Percentiles rank a stretch among this genome's conserved stretches.
These are phyloP conservation scores for Anticlea derivata DNA, from an alignment of 2,888 invertebrate genomes.

Conservation along the genomic window DNA sequence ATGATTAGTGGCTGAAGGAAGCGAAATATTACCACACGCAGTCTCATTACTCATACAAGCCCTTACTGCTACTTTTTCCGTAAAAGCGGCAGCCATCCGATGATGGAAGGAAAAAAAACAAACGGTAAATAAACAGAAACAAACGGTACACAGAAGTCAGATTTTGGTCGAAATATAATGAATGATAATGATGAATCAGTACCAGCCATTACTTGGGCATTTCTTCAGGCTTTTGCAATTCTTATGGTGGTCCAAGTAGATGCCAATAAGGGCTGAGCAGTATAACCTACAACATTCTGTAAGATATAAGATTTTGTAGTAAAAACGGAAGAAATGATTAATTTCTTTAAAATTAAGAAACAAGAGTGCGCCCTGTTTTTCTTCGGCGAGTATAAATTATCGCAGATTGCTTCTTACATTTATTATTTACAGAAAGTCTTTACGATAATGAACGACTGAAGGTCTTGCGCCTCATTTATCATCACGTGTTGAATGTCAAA, in stretches of 20 bases:
- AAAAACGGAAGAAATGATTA: background rate
- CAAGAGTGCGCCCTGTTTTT: constrained; percentile 1
- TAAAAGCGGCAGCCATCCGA: too few relatives aligned
- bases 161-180: too few relatives aligned
- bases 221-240: too few relatives aligned
- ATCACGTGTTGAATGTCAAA: constrained; percentile 31
- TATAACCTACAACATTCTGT: too few relatives aligned
- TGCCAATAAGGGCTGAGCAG: too few relatives aligned
- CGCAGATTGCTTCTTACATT: constrained; percentile 23
- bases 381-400: constrained; percentile 8
- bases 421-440: constrained; percentile 28
- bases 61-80: too few relatives aligned
- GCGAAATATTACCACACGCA: constrained; percentile 41
- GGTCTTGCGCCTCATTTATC: constrained; percentile 22
- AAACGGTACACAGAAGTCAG: too few relatives aligned
- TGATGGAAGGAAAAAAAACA: too few relatives aligned
- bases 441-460: constrained; percentile 26
- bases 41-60: constrained; percentile 40
- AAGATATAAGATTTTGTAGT: background rate
- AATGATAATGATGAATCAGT: too few relatives aligned
- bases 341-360: background rate
- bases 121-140: too few relatives aligned
- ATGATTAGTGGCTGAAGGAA: constrained; percentile 47
- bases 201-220: constrained; percentile 25
- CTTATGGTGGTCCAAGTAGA: too few relatives aligned